Base-by-base conservation (phyloP, 2,113 vertebrate genomes). In the Greenwoodochromis staneri region DNA sequence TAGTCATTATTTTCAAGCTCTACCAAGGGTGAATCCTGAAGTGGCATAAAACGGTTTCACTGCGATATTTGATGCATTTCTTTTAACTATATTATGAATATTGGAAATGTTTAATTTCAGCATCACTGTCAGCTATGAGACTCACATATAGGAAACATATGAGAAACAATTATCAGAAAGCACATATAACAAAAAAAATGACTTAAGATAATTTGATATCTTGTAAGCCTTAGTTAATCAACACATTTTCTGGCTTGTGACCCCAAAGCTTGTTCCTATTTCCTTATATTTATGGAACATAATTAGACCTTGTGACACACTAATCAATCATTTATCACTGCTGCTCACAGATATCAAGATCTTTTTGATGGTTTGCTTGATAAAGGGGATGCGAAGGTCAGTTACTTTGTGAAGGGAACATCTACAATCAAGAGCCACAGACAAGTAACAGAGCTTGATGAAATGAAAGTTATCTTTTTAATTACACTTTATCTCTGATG, bases 391-490 rank as follows among this genome's bases (percentile, higher is more conserved):
- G 85, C 49, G 84, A 94, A 95, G 93, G 93, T 95, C 92, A 93
- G 91, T 63, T 76, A 80, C 90, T 88, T 92, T 93, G 91, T 89
- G 47, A 71, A 66, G 83, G 91, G 89, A 85, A 91, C 85, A n/a
- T 91, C 85, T 84, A 91, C 89, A 94, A 95, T 95, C 94, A 95
- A 93, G 84, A 87, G 66, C 69, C 83, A 80, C 85, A 89, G 91
- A 91, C 59, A 85, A 86, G 85, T 88, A 94, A 83, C 57, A 94
- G 42, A 91, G 90, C 87, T 91, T 83, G 73, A 89, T 90, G 93
- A 93, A 95, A 94, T 93, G 88, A 93, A 94, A 94, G 86, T 93
- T 95, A 95, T 96, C 93, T 94, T 93, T 92, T 91, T 90, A 96
- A 96, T 96, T 94, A 96, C 89, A 92, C 88, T 53, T 96, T 95